Evolutionary conservation across 2,113 vertebrate species (phyloP).

Genomic region (Maccullochella peelii): DNA sequence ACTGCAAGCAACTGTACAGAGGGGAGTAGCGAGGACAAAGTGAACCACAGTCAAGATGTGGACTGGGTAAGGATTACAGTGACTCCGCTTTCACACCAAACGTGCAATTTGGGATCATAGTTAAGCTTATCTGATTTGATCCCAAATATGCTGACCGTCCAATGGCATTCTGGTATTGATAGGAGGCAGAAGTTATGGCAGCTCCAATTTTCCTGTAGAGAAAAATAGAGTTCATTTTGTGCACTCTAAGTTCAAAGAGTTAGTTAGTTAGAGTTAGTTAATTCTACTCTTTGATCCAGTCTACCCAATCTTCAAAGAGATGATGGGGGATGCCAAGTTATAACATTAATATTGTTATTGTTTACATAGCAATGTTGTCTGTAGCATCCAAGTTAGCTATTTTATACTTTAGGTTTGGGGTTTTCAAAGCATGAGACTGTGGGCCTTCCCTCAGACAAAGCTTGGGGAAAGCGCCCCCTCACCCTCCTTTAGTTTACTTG

Average conservation of each 20-base stretch:
- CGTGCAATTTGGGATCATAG: background rate
- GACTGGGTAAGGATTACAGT: constrained; percentile 81
- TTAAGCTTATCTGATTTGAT: background rate
- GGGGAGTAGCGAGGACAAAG: constrained; percentile 74
- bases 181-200: background rate
- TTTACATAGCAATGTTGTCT: background rate
- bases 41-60: constrained; percentile 76
- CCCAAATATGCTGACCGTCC: background rate
- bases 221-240: background rate
- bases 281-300: background rate
- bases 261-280: background rate
- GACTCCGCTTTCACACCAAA: constrained; percentile 1
- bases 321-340: background rate
- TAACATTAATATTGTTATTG: background rate
- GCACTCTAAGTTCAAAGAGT: background rate
- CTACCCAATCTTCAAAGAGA: background rate
- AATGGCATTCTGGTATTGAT: background rate
- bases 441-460: too few species aligned
- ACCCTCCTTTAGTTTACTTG: too few species aligned
- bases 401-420: background rate
- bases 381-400: background rate
- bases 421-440: too few species aligned
- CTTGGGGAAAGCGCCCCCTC: too few species aligned
- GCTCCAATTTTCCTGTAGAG: background rate
- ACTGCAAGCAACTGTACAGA: constrained; percentile 76